Evolutionary conservation across 2,797 vertebrate species (phyloP).

Genomic region (Antrozous pallidus): DNA sequence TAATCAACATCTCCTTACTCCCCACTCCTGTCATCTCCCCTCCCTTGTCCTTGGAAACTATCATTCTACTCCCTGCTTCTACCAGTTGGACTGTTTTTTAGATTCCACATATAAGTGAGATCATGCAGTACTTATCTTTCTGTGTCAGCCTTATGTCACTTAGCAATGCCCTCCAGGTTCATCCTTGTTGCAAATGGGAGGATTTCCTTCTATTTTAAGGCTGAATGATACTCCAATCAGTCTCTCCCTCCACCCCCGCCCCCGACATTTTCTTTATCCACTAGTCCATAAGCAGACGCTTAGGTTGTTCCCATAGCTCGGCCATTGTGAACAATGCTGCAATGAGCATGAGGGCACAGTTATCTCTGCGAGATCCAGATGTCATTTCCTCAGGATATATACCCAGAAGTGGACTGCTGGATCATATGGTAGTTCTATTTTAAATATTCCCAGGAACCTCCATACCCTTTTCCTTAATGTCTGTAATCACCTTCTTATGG

Average conservation of each 20-base stretch:
- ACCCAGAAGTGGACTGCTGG: neutral
- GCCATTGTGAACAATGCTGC: neutral
- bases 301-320: neutral
- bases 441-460: neutral
- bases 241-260: no score
- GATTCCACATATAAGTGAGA: neutral
- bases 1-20: neutral
- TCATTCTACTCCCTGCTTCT: neutral
- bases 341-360: accelerated
- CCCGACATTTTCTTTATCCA: neutral
- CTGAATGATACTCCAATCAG: neutral
- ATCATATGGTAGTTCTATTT: neutral
- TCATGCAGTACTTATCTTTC: neutral
- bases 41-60: neutral
- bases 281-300: neutral
- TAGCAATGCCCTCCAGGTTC: neutral
- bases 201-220: neutral
- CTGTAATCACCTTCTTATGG: neutral
- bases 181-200: neutral
- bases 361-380: neutral
- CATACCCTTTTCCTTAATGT: neutral
- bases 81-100: neutral
- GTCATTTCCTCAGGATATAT: neutral
- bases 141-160: neutral
- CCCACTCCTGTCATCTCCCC: no score